Evolutionary conservation across 2,113 vertebrate species (phyloP).

Genomic region (Cynocephalus volans): DNA sequence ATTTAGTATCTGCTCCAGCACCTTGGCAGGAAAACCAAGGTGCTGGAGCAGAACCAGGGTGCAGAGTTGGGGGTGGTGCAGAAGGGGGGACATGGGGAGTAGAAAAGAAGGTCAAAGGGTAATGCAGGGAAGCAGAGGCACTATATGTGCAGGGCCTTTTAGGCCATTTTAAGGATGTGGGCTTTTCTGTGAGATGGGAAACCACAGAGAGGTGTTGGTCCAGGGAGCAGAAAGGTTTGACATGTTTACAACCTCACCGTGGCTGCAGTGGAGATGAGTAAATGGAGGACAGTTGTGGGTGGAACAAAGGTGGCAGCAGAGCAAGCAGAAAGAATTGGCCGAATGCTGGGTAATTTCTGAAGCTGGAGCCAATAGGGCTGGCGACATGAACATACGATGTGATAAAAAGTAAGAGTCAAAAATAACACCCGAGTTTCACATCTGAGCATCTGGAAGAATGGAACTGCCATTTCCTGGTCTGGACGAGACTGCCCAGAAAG

Average conservation of each 20-base stretch:
- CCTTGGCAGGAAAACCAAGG: neutral
- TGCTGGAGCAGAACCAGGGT: neutral
- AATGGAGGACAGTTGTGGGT: fast-evolving
- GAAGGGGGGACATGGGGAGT: too few species aligned
- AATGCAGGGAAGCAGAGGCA: neutral
- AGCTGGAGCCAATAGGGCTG: neutral
- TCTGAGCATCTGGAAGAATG: neutral
- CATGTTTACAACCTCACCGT: too few species aligned
- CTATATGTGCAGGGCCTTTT: fast-evolving
- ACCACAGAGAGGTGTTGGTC: fast-evolving
- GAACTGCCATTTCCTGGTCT: neutral
- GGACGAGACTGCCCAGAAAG: fast-evolving
- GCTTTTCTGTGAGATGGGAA: neutral
- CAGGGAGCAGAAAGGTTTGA: neutral
- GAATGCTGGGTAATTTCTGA: neutral
- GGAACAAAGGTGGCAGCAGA: neutral
- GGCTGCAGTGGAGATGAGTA: neutral
- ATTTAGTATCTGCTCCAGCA: neutral
- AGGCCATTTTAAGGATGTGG: fast-evolving
- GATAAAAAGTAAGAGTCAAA: neutral
- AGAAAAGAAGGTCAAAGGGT: too few species aligned
- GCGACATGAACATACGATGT: neutral
- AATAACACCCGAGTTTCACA: neutral
- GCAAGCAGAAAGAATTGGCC: neutral
- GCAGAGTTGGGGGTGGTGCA: too few species aligned